Percentiles rank a stretch among this genome's conserved stretches.
Evolutionary conservation across 2,797 vertebrate genomes (phyloP).

Genomic region (Pseudomugil gertrudae): DNA sequence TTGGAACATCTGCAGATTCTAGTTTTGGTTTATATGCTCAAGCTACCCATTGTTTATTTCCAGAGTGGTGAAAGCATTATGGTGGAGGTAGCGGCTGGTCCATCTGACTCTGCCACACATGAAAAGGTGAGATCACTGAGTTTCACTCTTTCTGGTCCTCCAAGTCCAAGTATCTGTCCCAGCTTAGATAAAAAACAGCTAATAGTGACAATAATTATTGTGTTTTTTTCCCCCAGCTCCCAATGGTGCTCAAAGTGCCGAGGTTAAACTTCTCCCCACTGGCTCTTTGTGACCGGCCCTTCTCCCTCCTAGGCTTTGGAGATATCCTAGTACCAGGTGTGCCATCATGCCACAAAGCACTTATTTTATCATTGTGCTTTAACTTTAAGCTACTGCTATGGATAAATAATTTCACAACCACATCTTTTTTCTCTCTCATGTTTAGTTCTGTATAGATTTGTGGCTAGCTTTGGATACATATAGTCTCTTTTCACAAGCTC

Average conservation of each 20-base stretch:
- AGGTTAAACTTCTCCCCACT: constrained; percentile 89
- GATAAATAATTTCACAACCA: neutral
- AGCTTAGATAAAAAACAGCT: neutral
- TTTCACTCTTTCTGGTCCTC: neutral
- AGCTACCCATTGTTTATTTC: neutral
- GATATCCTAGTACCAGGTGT: constrained; percentile 96
- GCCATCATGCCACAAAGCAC: neutral
- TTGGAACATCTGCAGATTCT: neutral
- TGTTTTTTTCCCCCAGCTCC: constrained; percentile 82
- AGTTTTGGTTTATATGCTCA: neutral
- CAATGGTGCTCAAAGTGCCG: constrained; percentile 98
- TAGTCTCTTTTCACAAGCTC: too few relatives aligned
- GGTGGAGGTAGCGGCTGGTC: constrained; percentile 96
- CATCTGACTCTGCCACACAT: constrained; percentile 89
- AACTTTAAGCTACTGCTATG: neutral
- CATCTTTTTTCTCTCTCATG: neutral
- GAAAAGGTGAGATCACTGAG: constrained; percentile 87
- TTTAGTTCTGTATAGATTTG: neutral
- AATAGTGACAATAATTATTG: constrained; percentile 9
- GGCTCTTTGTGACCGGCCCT: constrained; percentile 93
- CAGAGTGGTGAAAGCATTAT: constrained; percentile 97
- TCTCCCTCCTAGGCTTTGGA: constrained; percentile 96
- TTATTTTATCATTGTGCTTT: neutral
- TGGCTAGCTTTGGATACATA: neutral
- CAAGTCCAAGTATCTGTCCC: neutral